Evolutionary conservation across 2,797 vertebrate genomes (phyloP), one percentile per base, ranked within the genome.

Genomic region (Ctenochaetus hawaiiensis): DNA sequence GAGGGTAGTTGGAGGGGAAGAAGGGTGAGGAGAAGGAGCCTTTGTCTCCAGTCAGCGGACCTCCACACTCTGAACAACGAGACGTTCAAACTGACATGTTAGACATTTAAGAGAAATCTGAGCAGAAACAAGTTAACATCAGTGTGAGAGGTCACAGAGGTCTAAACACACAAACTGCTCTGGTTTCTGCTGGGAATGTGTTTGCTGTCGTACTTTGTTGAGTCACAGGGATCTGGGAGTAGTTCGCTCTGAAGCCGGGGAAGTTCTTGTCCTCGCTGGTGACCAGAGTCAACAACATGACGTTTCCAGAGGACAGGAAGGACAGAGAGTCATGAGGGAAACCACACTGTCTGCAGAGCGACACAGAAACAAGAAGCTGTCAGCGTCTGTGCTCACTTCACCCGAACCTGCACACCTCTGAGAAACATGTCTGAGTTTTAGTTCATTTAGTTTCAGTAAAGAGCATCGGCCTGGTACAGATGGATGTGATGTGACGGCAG

Each of bases 271-370:
- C 91, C 0, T 94, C 90, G 37, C 94, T 96, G 76, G 96, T 97
- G 68, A 97, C 86, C 85, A 99, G 65, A 0, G 93, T 95, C 83
- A 99, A 63, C 4, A 99, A 86, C 94, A 99, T 94, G 79, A 99
- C 96, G 0, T 97, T 98, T 86, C 96, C 95, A 52, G 98, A 99
- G 37, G 98, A 98, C 69, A 97, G 63, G 90, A 97, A 97, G 83
- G 95, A 95, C 84, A 97, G 84, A 5, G 96, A 97, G 75, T 95
- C 93, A 0, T 93, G 96, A 13, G 96, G 95, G 72, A 84, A 92
- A 22, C 97, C 97, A 77, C 97, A 99, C 73, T 97, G 94, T 88
- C 98, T 99, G 66, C 3, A 67, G 63, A 49, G 8, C 39, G 16
- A 12, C 18, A 64, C 1, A 61, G 5, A 56, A 10, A 23, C 61